These are phyloP conservation scores for Macropodus opercularis DNA, from an alignment of 2,797 vertebrate genomes.

Conservation along the genomic window DNA sequence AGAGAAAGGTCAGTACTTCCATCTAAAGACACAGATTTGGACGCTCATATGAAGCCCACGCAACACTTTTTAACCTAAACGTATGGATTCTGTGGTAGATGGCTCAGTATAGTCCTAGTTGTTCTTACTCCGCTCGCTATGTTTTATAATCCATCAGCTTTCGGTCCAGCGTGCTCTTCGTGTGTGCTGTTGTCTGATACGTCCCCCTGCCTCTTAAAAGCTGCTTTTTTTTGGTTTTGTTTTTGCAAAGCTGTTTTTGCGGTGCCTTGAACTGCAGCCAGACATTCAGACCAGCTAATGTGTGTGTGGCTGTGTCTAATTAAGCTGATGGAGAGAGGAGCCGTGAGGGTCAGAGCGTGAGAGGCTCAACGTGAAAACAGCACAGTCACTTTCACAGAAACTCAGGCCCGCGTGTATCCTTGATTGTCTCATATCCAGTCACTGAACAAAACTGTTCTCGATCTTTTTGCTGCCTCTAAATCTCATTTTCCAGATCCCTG, in stretches of 20 bases:
- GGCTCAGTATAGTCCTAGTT: no score
- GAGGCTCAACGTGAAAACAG: constrained; percentile 63
- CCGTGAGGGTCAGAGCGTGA: constrained; percentile 56
- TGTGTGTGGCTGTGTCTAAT: constrained; percentile 78
- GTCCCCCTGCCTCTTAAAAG: constrained; percentile 44
- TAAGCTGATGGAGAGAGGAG: constrained; percentile 68
- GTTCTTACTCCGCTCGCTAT: constrained; percentile 15
- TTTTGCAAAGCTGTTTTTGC: constrained; percentile 63
- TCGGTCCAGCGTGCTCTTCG: constrained; percentile 16
- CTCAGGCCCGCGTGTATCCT: constrained; percentile 9
- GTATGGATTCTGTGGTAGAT: no score
- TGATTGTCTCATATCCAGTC: constrained; percentile 14
- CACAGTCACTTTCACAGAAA: constrained; percentile 41
- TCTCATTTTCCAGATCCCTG: constrained; percentile 13
- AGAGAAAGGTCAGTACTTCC: constrained; percentile 62
- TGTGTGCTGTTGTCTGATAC: constrained; percentile 52
- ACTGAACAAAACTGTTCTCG: constrained; percentile 4
- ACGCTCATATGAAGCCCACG: no score
- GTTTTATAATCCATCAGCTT: constrained; percentile 29
- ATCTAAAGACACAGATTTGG: constrained; percentile 30
- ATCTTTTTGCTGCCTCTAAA: constrained; percentile 2
- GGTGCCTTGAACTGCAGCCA: constrained; percentile 70
- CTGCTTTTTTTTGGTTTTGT: no score
- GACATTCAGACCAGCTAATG: constrained; percentile 73
- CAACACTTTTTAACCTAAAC: no score